Evolutionary conservation across 2,797 vertebrate genomes (phyloP), one percentile per base, ranked within the genome.

Genomic region (Platyrinchus mystaceus): DNA sequence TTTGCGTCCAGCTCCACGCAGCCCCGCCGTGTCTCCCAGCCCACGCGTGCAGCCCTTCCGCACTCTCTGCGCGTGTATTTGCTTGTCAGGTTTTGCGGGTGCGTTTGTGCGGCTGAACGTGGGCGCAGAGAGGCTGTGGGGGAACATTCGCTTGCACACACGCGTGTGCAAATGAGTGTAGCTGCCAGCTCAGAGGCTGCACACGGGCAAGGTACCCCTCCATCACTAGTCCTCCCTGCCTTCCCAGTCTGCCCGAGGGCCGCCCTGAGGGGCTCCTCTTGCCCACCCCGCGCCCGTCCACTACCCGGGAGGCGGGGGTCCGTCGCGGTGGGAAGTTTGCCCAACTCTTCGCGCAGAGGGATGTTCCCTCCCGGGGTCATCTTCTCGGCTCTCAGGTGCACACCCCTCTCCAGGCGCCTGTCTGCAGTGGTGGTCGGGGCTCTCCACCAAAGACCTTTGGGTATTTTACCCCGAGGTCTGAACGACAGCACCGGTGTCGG

Each of bases 171-270:
- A 37, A 47, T 14, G n/a, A 39, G 28, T 19, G 50, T 7, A 24
- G 27, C 36, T 82, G 11, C 37, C 7, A 18, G 23, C 41, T 55
- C 46, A 19, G 37, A 22, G 56, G 13, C 3, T 20, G 79, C 59
- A 36, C 46, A 53, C 0, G 27, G 81, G 16, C 34, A 41, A 11
- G 39, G 28, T 19, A 1, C 36, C 23, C 10, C 12, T n/a, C 3
- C 13, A 2, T 2, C 16, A 3, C 23, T 1, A 3, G 13, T 67
- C 37, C 12, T 28, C 12, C 13, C 60, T 13, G n/a, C 20, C 13
- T 1, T 63, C 22, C 41, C 10, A 21, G 17, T 34, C 34, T 78
- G 53, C 53, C 39, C 28, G 2, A 63, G 52, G 30, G 58, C 23
- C 23, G 16, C 49, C 41, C 21, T 12, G 26, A 44, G 46, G 60